Conservation (phyloP, 2,113 vertebrate species). For the Lagenorhynchus albirostris region DNA sequence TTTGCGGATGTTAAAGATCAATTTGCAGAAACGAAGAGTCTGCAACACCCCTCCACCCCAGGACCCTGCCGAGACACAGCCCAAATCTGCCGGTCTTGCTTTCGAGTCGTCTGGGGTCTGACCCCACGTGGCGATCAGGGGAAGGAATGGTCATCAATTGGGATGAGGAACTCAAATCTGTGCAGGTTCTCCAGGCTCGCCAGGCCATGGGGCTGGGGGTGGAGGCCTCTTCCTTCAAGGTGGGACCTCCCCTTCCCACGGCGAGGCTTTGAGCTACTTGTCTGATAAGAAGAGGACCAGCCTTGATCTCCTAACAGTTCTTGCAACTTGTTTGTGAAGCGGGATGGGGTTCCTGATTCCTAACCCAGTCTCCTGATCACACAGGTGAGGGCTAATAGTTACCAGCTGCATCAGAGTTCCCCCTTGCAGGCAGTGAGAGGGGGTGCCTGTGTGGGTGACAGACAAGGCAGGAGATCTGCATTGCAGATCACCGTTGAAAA, state of each 20-base stretch:
- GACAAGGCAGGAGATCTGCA: background rate
- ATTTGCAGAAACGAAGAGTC: background rate
- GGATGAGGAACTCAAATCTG: background rate
- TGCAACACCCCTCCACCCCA: rapidly evolving
- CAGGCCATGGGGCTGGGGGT: rapidly evolving
- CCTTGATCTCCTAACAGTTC: background rate
- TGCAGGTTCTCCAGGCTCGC: rapidly evolving
- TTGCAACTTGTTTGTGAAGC: rapidly evolving
- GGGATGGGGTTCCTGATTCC: background rate
- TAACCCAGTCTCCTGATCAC: background rate
- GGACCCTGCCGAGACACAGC: background rate
- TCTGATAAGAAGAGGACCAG: background rate
- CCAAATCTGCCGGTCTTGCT: background rate
- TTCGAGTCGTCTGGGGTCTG: background rate
- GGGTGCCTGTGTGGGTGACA: rapidly evolving
- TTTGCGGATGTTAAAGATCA: background rate
- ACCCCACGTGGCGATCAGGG: too few relatives aligned
- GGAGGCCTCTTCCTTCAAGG: background rate
- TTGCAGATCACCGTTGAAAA: background rate
- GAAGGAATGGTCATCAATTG: rapidly evolving
- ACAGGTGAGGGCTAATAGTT: rapidly evolving
- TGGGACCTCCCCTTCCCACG: rapidly evolving
- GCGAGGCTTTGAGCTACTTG: background rate
- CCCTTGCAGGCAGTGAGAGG: background rate
- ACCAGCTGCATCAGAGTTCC: background rate